Base-by-base conservation (phyloP, 2,113 vertebrate genomes). In the Platysternon megacephalum region DNA sequence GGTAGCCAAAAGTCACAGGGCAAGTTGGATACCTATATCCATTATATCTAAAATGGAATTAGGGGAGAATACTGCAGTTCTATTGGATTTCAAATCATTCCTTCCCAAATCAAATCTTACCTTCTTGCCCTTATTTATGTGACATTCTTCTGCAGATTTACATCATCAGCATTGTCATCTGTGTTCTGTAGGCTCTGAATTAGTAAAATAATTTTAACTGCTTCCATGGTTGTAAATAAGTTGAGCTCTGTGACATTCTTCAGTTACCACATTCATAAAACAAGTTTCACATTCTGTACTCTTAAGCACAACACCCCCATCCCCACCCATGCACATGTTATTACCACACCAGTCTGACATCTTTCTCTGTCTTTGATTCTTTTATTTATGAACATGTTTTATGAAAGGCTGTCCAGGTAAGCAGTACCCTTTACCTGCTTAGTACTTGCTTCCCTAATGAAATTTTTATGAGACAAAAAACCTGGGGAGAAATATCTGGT, bases 301-400 rank as follows among this genome's bases (percentile, higher is more conserved):
- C 42, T 79, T 91, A 93, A 96, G 2, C 13, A 53, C 11, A 89
- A 12, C 78, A 17, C 12, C 74, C 13, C 89, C 5, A 1, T 72
- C 19, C 65, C n/a, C 19, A 39, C 9, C 39, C 82, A 81, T 6
- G 12, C 12, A 28, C 85, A 88, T 84, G 79, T 53, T 22, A 88
- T 94, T 88, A 4, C 9, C 74, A 48, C 6, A 46, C 72, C 6
- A 96, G 46, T 80, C 76, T 61, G 86, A 44, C 35, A 10, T 81
- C 32, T 84, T 90, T 91, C 9, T 65, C 85, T 68, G 28, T 84
- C 24, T 95, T 90, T 53, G 46, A 93, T 92, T 65, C 42, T 14
- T 91, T 95, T 65, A 51, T 90, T 93, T 91, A 92, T 26, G 4
- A 97, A 91, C 48, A 72, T 42, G 9, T 2, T 88, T 94, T 85